A percentile compares a stretch with the other conserved stretches of the same genome.
phyloP scores from a whole-genome alignment of 1,140 invertebrate genomes.

The Pogonognathellus flavescens region DNA sequence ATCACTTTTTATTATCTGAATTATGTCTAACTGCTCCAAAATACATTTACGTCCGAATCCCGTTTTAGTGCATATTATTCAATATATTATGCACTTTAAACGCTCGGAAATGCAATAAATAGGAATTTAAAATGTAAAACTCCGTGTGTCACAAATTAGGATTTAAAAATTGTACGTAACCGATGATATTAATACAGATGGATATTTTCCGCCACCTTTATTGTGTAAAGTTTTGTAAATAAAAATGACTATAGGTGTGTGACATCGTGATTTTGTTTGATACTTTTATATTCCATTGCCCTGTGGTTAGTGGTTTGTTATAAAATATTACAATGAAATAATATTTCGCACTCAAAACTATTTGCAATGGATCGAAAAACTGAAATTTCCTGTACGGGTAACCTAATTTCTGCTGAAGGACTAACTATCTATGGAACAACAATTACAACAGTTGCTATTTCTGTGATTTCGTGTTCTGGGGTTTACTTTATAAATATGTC shows the following conservation, averaged over 20 bases:
- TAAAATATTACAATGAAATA: neutral
- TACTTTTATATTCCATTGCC: neutral
- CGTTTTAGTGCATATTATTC: neutral
- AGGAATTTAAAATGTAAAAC: no score
- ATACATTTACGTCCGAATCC: neutral
- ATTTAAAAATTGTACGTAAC: no score
- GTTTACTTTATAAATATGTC: no score
- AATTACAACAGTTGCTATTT: no score
- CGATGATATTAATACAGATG: no score
- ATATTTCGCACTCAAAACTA: neutral
- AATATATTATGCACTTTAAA: neutral
- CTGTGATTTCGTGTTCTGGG: no score
- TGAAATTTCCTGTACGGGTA: slow-evolving; percentile 34
- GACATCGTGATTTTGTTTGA: neutral
- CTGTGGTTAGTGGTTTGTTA: no score
- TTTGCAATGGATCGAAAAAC: neutral
- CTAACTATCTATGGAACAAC: no score
- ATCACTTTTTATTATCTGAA: neutral
- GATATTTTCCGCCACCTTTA: neutral
- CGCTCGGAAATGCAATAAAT: no score
- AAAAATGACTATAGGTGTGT: neutral
- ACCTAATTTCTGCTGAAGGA: no score
- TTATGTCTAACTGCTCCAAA: neutral
- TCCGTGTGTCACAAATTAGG: no score
- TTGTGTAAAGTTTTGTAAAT: neutral